phyloP scores from a whole-genome alignment of 2,113 vertebrate species.

The Apodemus speciosus region DNA sequence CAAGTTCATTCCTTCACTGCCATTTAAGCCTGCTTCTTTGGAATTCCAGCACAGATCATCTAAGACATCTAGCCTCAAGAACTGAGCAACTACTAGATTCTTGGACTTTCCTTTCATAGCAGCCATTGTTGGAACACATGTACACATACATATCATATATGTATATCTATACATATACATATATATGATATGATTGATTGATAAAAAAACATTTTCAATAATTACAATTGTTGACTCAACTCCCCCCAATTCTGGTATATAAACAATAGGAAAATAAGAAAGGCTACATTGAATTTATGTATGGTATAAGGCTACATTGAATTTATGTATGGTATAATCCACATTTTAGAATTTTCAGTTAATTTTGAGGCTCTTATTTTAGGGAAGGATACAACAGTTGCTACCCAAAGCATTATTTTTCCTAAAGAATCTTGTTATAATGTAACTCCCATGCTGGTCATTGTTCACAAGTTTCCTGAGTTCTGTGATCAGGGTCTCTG shows the following conservation, averaged over 20 bases:
- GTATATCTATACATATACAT: not conserved
- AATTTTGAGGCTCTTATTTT: not conserved
- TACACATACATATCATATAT: too few relatives aligned
- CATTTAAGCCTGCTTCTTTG: not conserved
- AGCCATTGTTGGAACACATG: not conserved
- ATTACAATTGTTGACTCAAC: not conserved
- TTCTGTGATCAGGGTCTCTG: not conserved
- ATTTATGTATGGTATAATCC: not conserved
- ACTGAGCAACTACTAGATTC: not conserved
- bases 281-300: not conserved
- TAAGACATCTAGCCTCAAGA: not conserved
- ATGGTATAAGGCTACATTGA: not conserved
- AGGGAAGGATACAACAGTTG: not conserved
- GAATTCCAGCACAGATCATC: not conserved
- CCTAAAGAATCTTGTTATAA: not conserved
- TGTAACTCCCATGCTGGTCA: not conserved
- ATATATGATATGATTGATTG: not conserved
- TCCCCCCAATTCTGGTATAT: not conserved
- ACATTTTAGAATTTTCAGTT: not conserved
- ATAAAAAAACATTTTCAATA: conserved; percentile 1
- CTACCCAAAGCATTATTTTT: not conserved
- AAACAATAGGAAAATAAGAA: not conserved
- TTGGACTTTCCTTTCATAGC: not conserved
- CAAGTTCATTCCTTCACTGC: not conserved
- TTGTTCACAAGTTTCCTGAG: not conserved